A percentile compares a stretch with the other conserved stretches of the same genome.
Evolutionary conservation across 1,140 invertebrate species (phyloP).

Genomic region (Acromyrmex echinatior): DNA sequence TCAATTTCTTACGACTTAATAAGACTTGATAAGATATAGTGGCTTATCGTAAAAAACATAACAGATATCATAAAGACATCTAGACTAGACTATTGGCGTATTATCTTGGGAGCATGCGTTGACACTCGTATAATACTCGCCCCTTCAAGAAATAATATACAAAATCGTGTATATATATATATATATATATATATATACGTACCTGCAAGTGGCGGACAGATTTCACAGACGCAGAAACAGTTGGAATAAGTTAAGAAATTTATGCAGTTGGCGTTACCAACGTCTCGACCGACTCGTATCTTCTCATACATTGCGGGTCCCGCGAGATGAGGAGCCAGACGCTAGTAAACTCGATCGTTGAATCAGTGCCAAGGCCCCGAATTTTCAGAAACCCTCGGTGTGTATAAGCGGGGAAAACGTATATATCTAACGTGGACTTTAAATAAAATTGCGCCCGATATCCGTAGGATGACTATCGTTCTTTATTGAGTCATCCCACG

Average conservation of each 20-base stretch:
- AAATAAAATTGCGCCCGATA: slow-evolving; percentile 42
- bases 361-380: slow-evolving; percentile 72
- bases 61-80: too few species aligned
- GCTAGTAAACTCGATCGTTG: slow-evolving; percentile 65
- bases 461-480: not conserved
- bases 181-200: slow-evolving; percentile 24
- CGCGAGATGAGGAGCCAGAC: slow-evolving; percentile 41
- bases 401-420: not conserved
- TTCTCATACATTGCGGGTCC: slow-evolving; percentile 64
- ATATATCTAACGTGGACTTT: not conserved
- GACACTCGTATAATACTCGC: not conserved
- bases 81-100: too few species aligned
- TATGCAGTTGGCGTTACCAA: slow-evolving; percentile 18
- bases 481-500: not conserved
- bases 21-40: too few species aligned
- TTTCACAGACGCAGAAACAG: slow-evolving; percentile 12
- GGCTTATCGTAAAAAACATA: too few species aligned
- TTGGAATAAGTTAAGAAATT: not conserved
- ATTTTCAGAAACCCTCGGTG: slow-evolving; percentile 29
- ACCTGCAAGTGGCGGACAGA: slow-evolving; percentile 27
- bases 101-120: not conserved
- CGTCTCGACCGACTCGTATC: slow-evolving; percentile 44
- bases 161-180: slow-evolving; percentile 14
- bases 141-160: not conserved
- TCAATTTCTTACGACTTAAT: too few species aligned